Conservation (phyloP, 2,888 invertebrate species). For the Carcina quercana region DNA sequence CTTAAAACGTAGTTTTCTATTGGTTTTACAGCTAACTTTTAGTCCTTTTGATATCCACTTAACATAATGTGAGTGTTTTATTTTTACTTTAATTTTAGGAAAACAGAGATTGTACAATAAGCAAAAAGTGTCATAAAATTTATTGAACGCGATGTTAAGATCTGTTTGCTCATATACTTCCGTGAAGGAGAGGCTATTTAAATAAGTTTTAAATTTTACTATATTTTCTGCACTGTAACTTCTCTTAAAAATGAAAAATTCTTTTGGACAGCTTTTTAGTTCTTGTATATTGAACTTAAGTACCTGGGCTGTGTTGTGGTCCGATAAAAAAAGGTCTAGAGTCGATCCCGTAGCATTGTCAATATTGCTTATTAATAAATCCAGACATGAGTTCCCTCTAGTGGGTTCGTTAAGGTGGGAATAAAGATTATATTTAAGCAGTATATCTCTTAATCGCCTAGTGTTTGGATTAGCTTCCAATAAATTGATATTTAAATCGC, state of each 20-base stretch:
- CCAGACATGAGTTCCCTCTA: neutral
- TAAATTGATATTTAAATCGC: conserved; percentile 1
- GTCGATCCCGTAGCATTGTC: neutral
- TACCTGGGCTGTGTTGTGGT: neutral
- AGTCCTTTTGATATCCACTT: conserved; percentile 1
- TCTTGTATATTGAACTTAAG: neutral
- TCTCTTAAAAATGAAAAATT: neutral
- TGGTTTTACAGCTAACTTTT: conserved; percentile 1
- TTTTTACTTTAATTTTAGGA: conserved; percentile 1
- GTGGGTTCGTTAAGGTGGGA: neutral
- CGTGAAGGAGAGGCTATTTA: neutral
- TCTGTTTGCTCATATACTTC: neutral
- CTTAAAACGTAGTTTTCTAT: neutral
- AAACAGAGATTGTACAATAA: conserved; percentile 1
- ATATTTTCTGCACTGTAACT: neutral
- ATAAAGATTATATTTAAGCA: neutral
- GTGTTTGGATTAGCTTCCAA: neutral
- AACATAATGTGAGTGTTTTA: neutral
- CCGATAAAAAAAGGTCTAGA: neutral
- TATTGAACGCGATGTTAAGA: neutral
- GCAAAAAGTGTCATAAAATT: neutral
- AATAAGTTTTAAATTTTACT: neutral
- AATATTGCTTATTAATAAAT: neutral
- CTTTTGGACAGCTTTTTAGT: neutral
- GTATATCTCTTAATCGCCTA: neutral